Base-by-base conservation (phyloP, 2,888 invertebrate species). In the Ryuthela nishihirai region DNA sequence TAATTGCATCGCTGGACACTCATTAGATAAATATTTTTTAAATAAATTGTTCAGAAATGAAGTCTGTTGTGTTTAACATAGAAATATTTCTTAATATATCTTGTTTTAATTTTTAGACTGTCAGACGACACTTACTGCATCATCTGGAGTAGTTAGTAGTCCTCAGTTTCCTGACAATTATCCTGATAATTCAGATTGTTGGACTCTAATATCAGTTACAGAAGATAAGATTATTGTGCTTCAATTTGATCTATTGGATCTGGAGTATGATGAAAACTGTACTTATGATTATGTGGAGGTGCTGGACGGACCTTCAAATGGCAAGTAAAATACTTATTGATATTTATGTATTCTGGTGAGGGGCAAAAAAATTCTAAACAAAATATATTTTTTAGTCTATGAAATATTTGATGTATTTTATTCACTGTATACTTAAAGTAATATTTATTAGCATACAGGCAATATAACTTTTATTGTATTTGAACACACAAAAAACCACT, bases 181-280 rank as follows among this genome's bases (percentile, higher is more conserved):
- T 39, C 67, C 67, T 3, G 64, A 67, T 45, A 58, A 58, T 12
- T 54, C 53, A 2, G 68, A 69, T 39, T 69, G 69, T 49, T 69
- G 65, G 67, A 67, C 65, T 2, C 36, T 60, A 10, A 60, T 69
- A 5, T 46, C 52, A 2, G 60, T 64, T 6, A 49, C 54, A 7
- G 21, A 26, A 6, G 56, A 53, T 15, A 41, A 64, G n/a, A 47
- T 54, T 25, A 45, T 68, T 9, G 25, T 48, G 9, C 24, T 68
- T 9, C 32, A 42, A 3, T 67, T 68, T 42, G 65, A 65, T 7
- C 41, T 52, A 1, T 12, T 68, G 5, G 54, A 55, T 20, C 29
- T 68, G 7, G 68, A 68, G 42, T 62, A 52, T 7, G 67, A 63
- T 20, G 46, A 53, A 4, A 62, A 62, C 10, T 68, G 68, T 45